Base-by-base conservation (phyloP, 1,140 invertebrate genomes). In the Ptiloglossa arizonensis region DNA sequence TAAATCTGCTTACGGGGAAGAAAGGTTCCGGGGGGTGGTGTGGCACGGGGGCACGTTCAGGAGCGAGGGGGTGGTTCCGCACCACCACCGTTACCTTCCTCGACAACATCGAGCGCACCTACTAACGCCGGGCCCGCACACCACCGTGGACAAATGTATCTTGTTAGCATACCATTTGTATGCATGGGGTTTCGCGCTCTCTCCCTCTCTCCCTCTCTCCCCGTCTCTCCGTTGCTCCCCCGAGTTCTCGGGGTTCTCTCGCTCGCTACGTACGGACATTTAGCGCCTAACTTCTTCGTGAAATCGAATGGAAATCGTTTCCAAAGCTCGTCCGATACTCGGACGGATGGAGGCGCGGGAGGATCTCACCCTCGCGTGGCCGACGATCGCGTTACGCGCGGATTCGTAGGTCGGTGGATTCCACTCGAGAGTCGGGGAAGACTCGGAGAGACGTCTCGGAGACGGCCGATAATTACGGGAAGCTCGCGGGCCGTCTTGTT, bases 131-230 rank as follows among this genome's bases (percentile, higher is more conserved):
- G n/a, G 75, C 27, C 22, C 59, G 85, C 83, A 80, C 83, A 83
- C 85, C 86, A 78, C 86, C 90, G 87, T 91, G 90, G 91, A 91
- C 91, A 92, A 92, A 92, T 91, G 91, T 92, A 91, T 85, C 91
- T 91, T 91, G 89, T 91, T 91, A 91, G 90, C 90, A 91, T 91
- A 89, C 81, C 88, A 92, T 92, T 92, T 92, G 91, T 91, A 92
- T 92, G 90, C 90, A 90, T 90, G 89, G 87, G 88, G 85, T 89
- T 90, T 85, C 86, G 85, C 77, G 82, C 82, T 86, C 75, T 84
- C 73, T 86, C 82, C 69, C 71, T 77, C 76, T 83, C 59, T 64
- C 70, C 79, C 64, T 62, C 80, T 73, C 68, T 64, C 74, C 24
- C 29, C 24, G 24, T 15, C 29, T 48, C 75, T 73, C 11, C 11